These are phyloP conservation scores for Pyralis farinalis DNA, from an alignment of 2,888 invertebrate species.

Conservation along the genomic window DNA sequence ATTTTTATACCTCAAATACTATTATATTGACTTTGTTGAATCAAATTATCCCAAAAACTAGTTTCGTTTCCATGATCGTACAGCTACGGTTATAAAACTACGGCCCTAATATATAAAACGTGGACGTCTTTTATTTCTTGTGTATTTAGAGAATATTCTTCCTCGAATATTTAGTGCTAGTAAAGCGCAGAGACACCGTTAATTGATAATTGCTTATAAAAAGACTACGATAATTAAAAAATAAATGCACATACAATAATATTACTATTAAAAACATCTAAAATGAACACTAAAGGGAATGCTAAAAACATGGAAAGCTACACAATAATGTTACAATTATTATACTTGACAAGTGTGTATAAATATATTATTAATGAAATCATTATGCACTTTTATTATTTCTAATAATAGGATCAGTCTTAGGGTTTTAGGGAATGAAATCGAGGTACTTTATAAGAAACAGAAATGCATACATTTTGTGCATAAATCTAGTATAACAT, in stretches of 20 bases:
- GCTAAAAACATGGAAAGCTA: too few relatives aligned
- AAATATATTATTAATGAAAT: background rate
- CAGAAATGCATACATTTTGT: slow-evolving; percentile 8
- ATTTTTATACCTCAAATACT: too few relatives aligned
- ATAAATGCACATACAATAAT: slow-evolving; percentile 6
- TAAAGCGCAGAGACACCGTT: too few relatives aligned
- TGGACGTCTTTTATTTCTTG: too few relatives aligned
- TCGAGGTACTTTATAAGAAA: slow-evolving; percentile 10
- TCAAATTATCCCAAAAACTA: too few relatives aligned
- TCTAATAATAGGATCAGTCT: slow-evolving; percentile 21
- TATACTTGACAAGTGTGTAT: background rate
- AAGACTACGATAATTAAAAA: slow-evolving; percentile 1
- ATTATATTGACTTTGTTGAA: too few relatives aligned
- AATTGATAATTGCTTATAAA: background rate
- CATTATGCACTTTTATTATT: background rate
- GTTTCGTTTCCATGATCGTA: too few relatives aligned
- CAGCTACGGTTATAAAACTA: too few relatives aligned
- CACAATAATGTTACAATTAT: background rate
- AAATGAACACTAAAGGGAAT: background rate
- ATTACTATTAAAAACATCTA: background rate
- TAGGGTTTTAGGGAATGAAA: slow-evolving; percentile 26
- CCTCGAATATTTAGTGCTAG: too few relatives aligned
- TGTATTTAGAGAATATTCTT: too few relatives aligned
- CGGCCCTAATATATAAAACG: too few relatives aligned
- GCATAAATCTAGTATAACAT: slow-evolving; percentile 1